Percentiles rank a stretch among this genome's conserved stretches.
Evolutionary conservation across 1,140 invertebrate genomes (phyloP).

Genomic region (Nylanderia fulva): DNA sequence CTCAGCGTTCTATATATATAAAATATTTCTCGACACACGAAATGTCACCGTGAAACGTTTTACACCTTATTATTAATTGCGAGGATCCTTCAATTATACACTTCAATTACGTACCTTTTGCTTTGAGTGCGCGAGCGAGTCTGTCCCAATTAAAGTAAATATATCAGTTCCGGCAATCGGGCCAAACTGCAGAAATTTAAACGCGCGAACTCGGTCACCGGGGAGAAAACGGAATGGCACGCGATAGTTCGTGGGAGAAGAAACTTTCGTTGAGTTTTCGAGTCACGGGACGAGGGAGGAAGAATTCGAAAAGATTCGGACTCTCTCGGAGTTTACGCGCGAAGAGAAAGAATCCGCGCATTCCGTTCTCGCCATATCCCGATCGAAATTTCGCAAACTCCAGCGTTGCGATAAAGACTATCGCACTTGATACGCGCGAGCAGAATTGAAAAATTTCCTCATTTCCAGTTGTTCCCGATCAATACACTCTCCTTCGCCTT

Average conservation of each 20-base stretch:
- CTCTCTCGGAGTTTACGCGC: slow-evolving; percentile 29
- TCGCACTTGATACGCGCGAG: neutral
- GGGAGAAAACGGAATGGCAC: slow-evolving; percentile 30
- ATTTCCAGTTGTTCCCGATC: slow-evolving; percentile 1
- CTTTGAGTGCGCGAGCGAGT: neutral
- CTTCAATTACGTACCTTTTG: neutral
- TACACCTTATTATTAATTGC: neutral
- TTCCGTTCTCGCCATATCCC: slow-evolving; percentile 29
- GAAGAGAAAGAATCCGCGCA: slow-evolving; percentile 2
- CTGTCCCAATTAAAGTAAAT: neutral
- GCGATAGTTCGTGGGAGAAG: slow-evolving; percentile 14
- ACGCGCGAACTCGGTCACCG: slow-evolving; percentile 33
- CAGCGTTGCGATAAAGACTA: neutral
- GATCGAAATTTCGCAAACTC: slow-evolving; percentile 44
- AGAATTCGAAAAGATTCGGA: slow-evolving; percentile 44
- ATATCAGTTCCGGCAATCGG: slow-evolving; percentile 16
- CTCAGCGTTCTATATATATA: neutral
- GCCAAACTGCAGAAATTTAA: slow-evolving; percentile 26
- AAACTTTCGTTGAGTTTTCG: slow-evolving; percentile 29
- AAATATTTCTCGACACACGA: neutral
- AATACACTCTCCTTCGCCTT: neutral
- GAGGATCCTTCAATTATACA: neutral
- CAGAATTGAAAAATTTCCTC: slow-evolving; percentile 21
- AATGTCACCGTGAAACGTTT: neutral
- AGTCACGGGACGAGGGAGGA: slow-evolving; percentile 35